Conservation (phyloP, 1,140 invertebrate species). For the Caenorhabditis inopinata region DNA sequence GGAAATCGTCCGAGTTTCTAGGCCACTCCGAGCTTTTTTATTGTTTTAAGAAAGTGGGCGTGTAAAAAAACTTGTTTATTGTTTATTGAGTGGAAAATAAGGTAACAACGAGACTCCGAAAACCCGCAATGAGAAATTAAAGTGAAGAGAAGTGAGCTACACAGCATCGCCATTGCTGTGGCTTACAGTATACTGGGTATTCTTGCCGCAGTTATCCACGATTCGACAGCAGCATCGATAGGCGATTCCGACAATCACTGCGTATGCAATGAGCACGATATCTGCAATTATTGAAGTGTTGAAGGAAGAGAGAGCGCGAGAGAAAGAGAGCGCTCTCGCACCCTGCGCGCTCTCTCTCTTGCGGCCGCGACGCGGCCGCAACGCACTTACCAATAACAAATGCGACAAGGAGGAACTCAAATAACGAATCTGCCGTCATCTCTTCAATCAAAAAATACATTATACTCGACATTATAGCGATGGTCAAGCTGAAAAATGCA, state of each 20-base stretch:
- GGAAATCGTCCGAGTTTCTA: too few relatives aligned
- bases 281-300: neutral
- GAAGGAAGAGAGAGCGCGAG: too few relatives aligned
- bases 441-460: conserved; percentile 12
- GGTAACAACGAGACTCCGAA: neutral
- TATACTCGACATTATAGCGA: conserved; percentile 18
- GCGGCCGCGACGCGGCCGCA: too few relatives aligned
- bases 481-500: neutral
- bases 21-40: too few relatives aligned
- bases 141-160: neutral
- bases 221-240: conserved; percentile 17
- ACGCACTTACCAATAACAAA: neutral
- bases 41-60: too few relatives aligned
- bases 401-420: neutral
- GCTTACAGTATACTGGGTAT: neutral
- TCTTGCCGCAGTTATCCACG: neutral
- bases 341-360: too few relatives aligned
- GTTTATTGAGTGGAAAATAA: neutral
- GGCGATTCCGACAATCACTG: neutral
- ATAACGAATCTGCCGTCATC: neutral
- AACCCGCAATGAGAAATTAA: neutral
- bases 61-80: too few relatives aligned
- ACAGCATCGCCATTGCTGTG: neutral
- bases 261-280: neutral
- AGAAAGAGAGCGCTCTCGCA: too few relatives aligned